Conservation (phyloP, 2,888 invertebrate genomes). For the Sycophila texana region DNA sequence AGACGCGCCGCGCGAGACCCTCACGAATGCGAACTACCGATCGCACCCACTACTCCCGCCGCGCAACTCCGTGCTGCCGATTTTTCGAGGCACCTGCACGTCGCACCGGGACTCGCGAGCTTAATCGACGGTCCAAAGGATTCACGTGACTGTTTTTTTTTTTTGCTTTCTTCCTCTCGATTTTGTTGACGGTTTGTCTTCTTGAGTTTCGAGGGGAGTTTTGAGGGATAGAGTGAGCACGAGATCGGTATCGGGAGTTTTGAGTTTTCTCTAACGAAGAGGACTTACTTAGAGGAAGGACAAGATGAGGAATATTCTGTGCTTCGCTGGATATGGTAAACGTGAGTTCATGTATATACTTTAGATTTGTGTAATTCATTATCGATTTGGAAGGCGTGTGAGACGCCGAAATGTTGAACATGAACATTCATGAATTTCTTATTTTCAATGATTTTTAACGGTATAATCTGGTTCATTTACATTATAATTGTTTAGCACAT, state of each 20-base stretch:
- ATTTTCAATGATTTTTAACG: no score
- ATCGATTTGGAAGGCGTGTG: not conserved
- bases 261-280: not conserved
- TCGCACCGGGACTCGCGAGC: not conserved
- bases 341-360: slow-evolving; percentile 30
- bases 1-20: not conserved
- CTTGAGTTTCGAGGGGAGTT: not conserved
- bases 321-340: slow-evolving; percentile 32
- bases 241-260: not conserved
- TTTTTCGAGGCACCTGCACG: no score
- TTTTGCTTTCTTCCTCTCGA: not conserved
- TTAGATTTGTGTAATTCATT: not conserved
- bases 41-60: not conserved
- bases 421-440: no score
- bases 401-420: not conserved
- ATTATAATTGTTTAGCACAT: no score
- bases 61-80: no score
- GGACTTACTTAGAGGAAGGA: not conserved
- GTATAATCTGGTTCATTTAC: no score
- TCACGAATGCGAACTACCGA: not conserved
- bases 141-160: not conserved
- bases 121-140: not conserved
- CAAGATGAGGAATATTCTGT: slow-evolving; percentile 46
- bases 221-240: no score
- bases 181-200: not conserved